Base-by-base conservation (phyloP, 1,140 invertebrate species). In the Sycophaga agraensis region DNA sequence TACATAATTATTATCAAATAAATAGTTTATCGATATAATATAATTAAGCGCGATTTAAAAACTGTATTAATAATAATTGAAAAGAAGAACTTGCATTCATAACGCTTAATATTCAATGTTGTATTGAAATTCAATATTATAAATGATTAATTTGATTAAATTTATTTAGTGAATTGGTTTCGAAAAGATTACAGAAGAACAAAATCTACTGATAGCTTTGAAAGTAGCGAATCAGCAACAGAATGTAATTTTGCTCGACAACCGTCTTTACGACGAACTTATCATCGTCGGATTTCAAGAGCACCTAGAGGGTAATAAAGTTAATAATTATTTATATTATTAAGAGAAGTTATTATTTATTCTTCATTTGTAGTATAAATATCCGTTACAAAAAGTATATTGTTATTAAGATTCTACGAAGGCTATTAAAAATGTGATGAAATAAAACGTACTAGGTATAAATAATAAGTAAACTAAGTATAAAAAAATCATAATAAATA, bases 211-310 rank as follows among this genome's bases (percentile, higher is more conserved):
- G 85, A 86, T 49, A 84, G 84, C 65, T 79, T 84, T 42, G 83
- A 84, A 63, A 83, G 79, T 49, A 84, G 82, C 50, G 86, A 87
- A 63, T 86, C 84, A 37, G 82, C 84, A n/a, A 83, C 82, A 2
- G 85, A 86, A 66, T 79, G 78, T 28, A 82, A 72, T 70, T 83
- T 84, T 65, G 72, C 82, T 37, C 77, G 81, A 31, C 80, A 83
- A 66, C 70, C 79, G 7, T 82, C 79, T 66, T 70, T 82, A 14
- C 75, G 59, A 7, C 73, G 73, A 14, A 62, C 69, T 19, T 68
- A 76, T 67, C 68, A 73, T 58, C 78, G 75, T 8, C 71, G 68
- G 7, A 62, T 69, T 0, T 69, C 72, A 1, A 68, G 73, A 35
- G 66, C 71, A 5, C 68, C 69, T 1, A 65, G 73, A 59, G 76